Base-by-base conservation (phyloP, 2,797 vertebrate species). In the Morelia viridis region DNA sequence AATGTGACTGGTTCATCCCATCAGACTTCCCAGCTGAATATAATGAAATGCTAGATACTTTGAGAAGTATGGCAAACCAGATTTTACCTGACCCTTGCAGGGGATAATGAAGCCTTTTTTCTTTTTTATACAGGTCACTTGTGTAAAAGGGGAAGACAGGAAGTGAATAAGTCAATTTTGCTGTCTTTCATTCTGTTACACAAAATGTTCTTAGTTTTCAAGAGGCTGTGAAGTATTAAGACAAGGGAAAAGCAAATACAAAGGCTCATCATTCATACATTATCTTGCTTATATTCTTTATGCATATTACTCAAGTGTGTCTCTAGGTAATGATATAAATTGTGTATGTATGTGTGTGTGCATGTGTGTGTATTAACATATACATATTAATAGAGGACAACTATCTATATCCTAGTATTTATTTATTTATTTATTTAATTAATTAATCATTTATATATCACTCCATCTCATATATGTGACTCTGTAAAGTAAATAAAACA, bases 1-100 rank as follows among this genome's bases (percentile, higher is more conserved):
- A 91, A 91, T 62, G 62, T 91, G 90, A 53, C 62, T 85, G 71
- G 80, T 89, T 93, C 71, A 92, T 92, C 87, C 56, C 87, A 89
- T 58, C 91, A 84, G 80, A 84, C 87, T 65, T 89, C 71, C 91
- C 87, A 57, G 87, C 87, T 89, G 80, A 56, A 88, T 85, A 76
- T 93, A 76, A 91, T 90, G 83, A 89, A 85, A 62, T 89, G 86
- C 56, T 76, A 35, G 41, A 84, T 92, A 89, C 87, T 92, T 28
- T 58, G 60, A 58, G 31, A 92, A 92, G 84, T 92, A 84, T 84
- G 76, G 26, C 89, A 92, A 84, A 60, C 50, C 46, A 84, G 71
- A 89, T 89, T 92, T 64, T 84, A 50, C 31, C 87, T 92, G 87
- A 92, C 87, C 91, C 76, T 65, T 84, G 41, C 50, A 88, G 35